Evolutionary conservation across 1,140 invertebrate genomes (phyloP).

Genomic region (Gonioctena quinquepunctata): DNA sequence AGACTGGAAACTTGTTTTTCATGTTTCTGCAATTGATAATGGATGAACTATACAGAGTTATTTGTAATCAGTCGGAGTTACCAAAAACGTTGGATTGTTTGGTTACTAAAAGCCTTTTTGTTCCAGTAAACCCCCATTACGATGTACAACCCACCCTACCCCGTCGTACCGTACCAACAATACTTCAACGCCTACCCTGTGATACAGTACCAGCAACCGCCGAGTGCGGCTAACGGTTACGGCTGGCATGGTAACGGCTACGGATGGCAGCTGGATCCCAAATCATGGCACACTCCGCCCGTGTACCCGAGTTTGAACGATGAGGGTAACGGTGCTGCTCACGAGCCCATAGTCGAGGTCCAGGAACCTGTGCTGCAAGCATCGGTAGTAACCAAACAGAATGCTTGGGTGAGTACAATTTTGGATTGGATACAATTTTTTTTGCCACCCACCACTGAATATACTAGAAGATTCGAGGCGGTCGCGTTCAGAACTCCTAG

Average conservation of each 20-base stretch:
- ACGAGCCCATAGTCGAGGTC: conserved; percentile 39
- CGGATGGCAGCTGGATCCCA: conserved; percentile 51
- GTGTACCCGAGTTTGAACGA: conserved; percentile 36
- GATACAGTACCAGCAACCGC: conserved; percentile 49
- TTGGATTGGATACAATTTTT: too few relatives aligned
- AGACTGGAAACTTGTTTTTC: too few relatives aligned
- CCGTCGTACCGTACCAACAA: conserved; percentile 42
- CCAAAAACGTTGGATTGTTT: too few relatives aligned
- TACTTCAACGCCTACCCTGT: conserved; percentile 50
- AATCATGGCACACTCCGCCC: conserved; percentile 38
- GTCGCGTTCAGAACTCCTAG: too few relatives aligned
- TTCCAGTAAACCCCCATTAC: neutral
- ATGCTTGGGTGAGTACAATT: conserved; percentile 42
- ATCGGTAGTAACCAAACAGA: conserved; percentile 43
- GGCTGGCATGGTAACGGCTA: conserved; percentile 54
- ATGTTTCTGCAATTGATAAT: too few relatives aligned
- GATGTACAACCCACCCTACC: conserved; percentile 9
- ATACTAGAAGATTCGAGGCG: too few relatives aligned
- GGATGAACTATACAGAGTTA: too few relatives aligned
- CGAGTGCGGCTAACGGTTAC: conserved; percentile 50
- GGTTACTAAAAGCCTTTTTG: too few relatives aligned
- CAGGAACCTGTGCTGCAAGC: conserved; percentile 43
- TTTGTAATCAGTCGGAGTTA: too few relatives aligned
- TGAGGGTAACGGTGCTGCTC: conserved; percentile 10
- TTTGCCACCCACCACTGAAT: too few relatives aligned